A percentile compares a stretch with the other conserved stretches of the same genome.
Evolutionary conservation across 2,888 invertebrate species (phyloP).

Genomic region (Heteromurus nitidus): DNA sequence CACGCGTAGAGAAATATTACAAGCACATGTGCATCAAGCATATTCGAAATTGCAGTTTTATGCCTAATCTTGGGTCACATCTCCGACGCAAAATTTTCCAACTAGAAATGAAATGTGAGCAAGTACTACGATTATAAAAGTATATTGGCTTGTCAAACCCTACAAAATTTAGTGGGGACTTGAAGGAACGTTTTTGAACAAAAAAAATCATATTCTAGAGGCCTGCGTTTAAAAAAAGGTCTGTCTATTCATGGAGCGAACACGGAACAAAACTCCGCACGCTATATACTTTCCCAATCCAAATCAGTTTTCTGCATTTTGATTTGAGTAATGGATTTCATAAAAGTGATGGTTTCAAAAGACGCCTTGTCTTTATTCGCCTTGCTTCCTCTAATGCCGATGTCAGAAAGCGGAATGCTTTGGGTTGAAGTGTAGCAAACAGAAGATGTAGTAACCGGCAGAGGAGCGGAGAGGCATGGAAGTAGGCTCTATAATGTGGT

Average conservation of each 20-base stretch:
- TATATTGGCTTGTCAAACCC: no score
- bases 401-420: conserved; percentile 11
- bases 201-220: background rate
- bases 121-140: no score
- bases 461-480: background rate
- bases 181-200: background rate
- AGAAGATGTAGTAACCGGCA: background rate
- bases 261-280: no score
- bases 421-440: conserved; percentile 18
- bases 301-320: background rate
- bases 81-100: no score
- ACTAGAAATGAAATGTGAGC: no score
- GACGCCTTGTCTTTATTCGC: background rate
- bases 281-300: no score
- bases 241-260: background rate
- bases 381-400: conserved; percentile 21
- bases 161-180: background rate
- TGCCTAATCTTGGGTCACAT: no score
- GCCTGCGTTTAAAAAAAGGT: background rate
- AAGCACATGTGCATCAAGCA: no score
- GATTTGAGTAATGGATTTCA: conserved; percentile 31
- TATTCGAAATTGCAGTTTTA: no score
- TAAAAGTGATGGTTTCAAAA: background rate
- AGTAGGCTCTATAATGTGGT: no score
- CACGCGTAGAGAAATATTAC: no score